Base-by-base conservation (phyloP, 1,140 invertebrate genomes). In the Cydia splendana region DNA sequence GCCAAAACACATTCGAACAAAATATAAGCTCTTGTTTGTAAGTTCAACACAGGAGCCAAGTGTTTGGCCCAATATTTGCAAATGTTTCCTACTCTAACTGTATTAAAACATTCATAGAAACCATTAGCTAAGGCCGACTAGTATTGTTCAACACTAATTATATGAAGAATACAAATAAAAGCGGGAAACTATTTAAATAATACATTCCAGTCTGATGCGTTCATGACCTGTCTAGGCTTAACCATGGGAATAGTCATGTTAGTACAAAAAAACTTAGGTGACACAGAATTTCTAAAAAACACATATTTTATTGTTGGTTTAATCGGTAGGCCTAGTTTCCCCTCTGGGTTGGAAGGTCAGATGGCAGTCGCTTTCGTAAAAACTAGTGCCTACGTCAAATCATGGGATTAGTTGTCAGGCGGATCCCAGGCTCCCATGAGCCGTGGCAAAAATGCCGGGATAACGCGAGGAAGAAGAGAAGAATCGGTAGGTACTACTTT, bases 61-160 rank as follows among this genome's bases (percentile, higher is more conserved):
- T 62, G 57, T 62, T 62, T 62, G 20, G 20, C 20, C 57, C 20
- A 62, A 62, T 62, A 62, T 62, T 62, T 24, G 57, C 57, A 62
- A 62, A 62, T 24, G n/a, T n/a, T 53, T 62, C 57, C 57, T 24
- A 62, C 20, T 62, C 57, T 20, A 62, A 24, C 57, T 53, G 51
- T 53, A 53, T 53, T 53, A 53, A 48, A 24, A 62, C 57, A 24
- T 20, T 12, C 57, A n/a, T 10, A 62, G 53, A 20, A 9, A 62
- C 20, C 57, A 62, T 62, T 62, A 62, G 57, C 20, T 62, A 62
- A 62, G 57, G 18, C n/a, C 20, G 20, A 62, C 57, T 62, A 62
- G 57, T 62, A 24, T 24, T 62, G 53, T 62, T 12, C n/a, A 62
- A 62, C 57, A 62, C 20, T 62, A 24, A 62, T 62, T 62, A 62